Evolutionary conservation across 2,888 invertebrate genomes (phyloP), one percentile per base, ranked within the genome.

Genomic region (Apoda limacodes): DNA sequence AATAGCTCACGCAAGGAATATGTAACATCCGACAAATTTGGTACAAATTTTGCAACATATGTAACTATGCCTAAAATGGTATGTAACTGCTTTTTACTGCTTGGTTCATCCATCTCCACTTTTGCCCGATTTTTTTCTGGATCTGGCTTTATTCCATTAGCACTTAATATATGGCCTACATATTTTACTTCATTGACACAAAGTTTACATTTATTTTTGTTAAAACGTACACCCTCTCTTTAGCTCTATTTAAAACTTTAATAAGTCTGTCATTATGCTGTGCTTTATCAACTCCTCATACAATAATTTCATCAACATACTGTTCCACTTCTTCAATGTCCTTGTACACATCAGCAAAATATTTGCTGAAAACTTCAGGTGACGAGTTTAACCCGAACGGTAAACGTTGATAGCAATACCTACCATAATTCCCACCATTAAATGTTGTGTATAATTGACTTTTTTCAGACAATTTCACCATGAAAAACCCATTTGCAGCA

Each of bases 41-140:
- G 32, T 10, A 37, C 28, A 34, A 37, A 40, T 22, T 37, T 37
- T 17, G 31, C 11, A 5, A 40, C 25, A 30, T 37, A 40, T 6
- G 29, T 40, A 12, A 40, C 32, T n/a, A 39, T 39, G 5, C 39
- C 39, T 21, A 39, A 25, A 21, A 36, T 9, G 10, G 13, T 31
- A 14, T 39, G 36, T n/a, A 36, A 25, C 11, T 36, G 28, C 31
- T 31, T 35, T 36, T 32, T 31, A 22, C 10, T 28, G 1, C 22
- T 34, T 6, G 39, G 35, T 20, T 22, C 27, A 3, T 29, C 9
- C 34, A 38, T 32, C 6, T 7, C 7, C 12, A 20, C 32, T 36
- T 5, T n/a, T n/a, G 36, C 30, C 13, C 20, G 20, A 9, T 32
- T 24, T 21, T 36, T 36, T 17, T 36, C 36, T 10, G 27, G 29